phyloP scores from a whole-genome alignment of 1,140 invertebrate genomes.

The Drosophila pseudoananassae region DNA sequence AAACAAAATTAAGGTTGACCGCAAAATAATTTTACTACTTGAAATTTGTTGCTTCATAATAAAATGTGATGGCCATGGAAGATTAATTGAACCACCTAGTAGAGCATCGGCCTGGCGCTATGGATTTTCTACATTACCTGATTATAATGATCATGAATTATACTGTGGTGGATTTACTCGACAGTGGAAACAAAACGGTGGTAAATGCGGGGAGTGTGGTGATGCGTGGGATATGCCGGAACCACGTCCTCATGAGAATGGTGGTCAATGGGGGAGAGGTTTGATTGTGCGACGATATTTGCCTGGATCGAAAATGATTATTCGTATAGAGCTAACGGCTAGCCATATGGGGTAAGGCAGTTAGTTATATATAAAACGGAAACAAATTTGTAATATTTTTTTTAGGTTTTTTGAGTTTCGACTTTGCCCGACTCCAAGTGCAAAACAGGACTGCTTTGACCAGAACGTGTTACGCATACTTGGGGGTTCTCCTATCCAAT shows the following conservation, averaged over 20 bases:
- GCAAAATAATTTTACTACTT: neutral
- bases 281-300: constrained; percentile 92
- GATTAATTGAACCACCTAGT: constrained; percentile 93
- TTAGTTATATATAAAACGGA: neutral
- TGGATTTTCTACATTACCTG: constrained; percentile 89
- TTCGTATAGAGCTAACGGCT: constrained; percentile 91
- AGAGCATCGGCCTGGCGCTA: constrained; percentile 90
- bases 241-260: constrained; percentile 92
- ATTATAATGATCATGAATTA: constrained; percentile 95
- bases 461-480: constrained; percentile 87
- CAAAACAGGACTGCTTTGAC: constrained; percentile 91
- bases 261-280: constrained; percentile 92
- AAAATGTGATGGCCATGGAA: constrained; percentile 87
- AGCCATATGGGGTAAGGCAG: constrained; percentile 88
- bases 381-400: neutral
- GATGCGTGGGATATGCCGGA: constrained; percentile 91
- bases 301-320: constrained; percentile 87
- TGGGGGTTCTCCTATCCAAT: constrained; percentile 83
- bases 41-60: constrained; percentile 5
- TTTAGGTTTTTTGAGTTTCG: constrained; percentile 92
- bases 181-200: constrained; percentile 89
- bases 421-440: constrained; percentile 88
- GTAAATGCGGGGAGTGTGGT: constrained; percentile 95
- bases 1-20: neutral
- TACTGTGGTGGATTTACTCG: constrained; percentile 94